These are phyloP conservation scores for Larimichthys crocea DNA, from an alignment of 2,113 vertebrate genomes.

Conservation along the genomic window DNA sequence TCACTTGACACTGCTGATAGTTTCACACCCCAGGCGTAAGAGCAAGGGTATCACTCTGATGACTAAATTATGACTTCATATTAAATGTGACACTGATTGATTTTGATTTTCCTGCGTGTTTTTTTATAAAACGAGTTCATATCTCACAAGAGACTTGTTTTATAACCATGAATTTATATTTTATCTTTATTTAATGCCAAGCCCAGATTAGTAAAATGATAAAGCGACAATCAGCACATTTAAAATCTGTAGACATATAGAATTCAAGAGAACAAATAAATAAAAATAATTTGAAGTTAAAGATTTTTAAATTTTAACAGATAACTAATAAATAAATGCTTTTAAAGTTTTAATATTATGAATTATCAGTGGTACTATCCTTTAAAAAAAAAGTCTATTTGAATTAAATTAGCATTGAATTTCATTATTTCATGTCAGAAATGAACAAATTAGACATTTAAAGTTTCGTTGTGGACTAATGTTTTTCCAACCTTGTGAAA, in stretches of 20 bases:
- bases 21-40: conserved; percentile 25
- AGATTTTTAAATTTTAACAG: background rate
- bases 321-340: background rate
- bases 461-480: background rate
- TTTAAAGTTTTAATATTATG: background rate
- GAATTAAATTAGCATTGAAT: background rate
- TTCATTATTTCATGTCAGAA: background rate
- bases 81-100: background rate
- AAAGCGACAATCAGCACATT: background rate
- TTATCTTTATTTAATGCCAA: background rate
- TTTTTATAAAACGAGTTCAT: background rate
- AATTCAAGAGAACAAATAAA: background rate
- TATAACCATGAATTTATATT: background rate
- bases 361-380: background rate
- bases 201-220: background rate
- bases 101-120: background rate
- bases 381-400: background rate
- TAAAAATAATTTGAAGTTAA: background rate
- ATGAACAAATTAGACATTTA: background rate
- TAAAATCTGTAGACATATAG: background rate
- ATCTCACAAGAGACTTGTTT: background rate
- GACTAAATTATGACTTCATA: conserved; percentile 17
- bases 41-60: conserved; percentile 5
- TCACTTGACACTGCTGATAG: conserved; percentile 35
- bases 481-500: conserved; percentile 15